Evolutionary conservation across 2,888 invertebrate species (phyloP), one percentile per base, ranked within the genome.

Genomic region (Dexiosoma caninum): DNA sequence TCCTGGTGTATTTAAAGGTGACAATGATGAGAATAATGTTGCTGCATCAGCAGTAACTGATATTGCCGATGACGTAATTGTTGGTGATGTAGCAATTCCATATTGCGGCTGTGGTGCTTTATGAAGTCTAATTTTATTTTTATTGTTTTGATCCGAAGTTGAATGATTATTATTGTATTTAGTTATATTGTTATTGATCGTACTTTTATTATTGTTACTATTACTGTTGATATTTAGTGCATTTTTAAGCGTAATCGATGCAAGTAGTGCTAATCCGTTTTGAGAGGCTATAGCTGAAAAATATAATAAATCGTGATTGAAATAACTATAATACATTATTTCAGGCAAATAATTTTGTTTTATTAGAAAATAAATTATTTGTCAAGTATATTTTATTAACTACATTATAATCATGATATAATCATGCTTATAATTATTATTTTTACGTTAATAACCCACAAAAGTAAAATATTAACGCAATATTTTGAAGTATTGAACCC

Each of bases 171-270:
- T 69, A 27, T 67, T 74, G 44, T 69, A 64, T 32, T 79, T 82
- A 70, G 82, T 67, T 75, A 42, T 77, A 59, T 69, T 82, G 70
- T 74, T 83, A 78, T 77, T 82, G 62, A 21, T 83, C 66, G 62
- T 81, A 51, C 27, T 67, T 6, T 27, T 27, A 27, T 27, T 27
- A 5, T 57, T 72, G 59, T 72, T 72, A 71, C 74, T 71, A 49
- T 84, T 86, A 59, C 84, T 86, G 77, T 86, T 87, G 60, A 87
- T 85, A 80, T 88, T 88, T 72, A 88, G 85, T 83, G 85, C 85
- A 84, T 86, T 88, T 79, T 86, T 87, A 82, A 88, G 83, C 71
- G 85, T 85, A 83, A 87, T 72, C 72, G 88, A 87, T 72, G 88
- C 87, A 69, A 88, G 85, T 59, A 86, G 79, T 69, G 87, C 84